Evolutionary conservation across 2,113 vertebrate genomes (phyloP).

Genomic region (Callorhinus ursinus): DNA sequence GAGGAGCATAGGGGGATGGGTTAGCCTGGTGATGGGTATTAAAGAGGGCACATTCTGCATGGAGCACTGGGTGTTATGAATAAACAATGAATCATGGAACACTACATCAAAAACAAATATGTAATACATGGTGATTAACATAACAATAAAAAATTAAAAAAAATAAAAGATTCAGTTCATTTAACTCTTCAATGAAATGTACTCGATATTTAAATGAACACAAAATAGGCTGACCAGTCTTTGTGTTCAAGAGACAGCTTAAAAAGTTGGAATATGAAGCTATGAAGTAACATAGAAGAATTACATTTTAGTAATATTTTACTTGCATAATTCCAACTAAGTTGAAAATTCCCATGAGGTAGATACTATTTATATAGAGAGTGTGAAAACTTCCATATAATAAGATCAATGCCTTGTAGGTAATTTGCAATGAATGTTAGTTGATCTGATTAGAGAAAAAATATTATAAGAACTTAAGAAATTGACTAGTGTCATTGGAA

Average conservation of each 20-base stretch:
- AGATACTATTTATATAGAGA: not conserved
- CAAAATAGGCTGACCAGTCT: not conserved
- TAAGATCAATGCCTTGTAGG: not conserved
- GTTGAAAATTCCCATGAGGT: not conserved
- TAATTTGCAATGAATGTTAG: not conserved
- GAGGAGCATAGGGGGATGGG: too few species aligned
- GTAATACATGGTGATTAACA: too few species aligned
- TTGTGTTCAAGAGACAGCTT: not conserved
- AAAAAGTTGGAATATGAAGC: not conserved
- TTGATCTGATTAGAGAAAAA: not conserved
- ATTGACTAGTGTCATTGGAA: not conserved
- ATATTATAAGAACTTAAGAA: not conserved
- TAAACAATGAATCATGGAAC: too few species aligned
- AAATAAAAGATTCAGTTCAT: not conserved
- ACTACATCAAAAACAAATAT: too few species aligned
- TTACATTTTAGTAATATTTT: not conserved
- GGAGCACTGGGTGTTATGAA: too few species aligned
- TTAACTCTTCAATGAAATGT: not conserved
- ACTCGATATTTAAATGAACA: not conserved
- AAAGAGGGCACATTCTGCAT: too few species aligned
- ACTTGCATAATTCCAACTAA: not conserved
- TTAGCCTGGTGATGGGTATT: too few species aligned
- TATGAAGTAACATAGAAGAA: not conserved
- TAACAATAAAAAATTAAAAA: not conserved
- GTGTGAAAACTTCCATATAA: not conserved